Conservation (phyloP, 1,140 invertebrate genomes). For the Gonioctena quinquepunctata region DNA sequence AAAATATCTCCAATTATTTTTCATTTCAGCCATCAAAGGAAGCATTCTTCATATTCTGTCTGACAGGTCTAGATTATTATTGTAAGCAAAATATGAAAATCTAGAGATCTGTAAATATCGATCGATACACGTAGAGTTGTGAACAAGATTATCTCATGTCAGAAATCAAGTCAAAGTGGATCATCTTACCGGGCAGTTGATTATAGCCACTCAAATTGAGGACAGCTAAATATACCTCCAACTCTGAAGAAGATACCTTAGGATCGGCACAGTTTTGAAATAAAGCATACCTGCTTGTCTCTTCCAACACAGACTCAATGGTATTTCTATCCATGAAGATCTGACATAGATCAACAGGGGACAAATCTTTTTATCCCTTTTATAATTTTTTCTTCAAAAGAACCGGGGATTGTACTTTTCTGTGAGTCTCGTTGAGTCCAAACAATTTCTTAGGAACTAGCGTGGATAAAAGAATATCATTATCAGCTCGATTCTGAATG, state of each 20-base stretch:
- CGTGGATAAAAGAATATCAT: too few relatives aligned
- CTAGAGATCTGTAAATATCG: conserved; percentile 46
- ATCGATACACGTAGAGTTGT: conserved; percentile 43
- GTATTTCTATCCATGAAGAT: too few relatives aligned
- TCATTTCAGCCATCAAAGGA: not conserved
- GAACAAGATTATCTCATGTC: conserved; percentile 41
- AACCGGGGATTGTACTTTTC: too few relatives aligned
- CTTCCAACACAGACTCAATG: too few relatives aligned
- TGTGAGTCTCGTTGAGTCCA: too few relatives aligned
- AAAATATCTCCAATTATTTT: not conserved
- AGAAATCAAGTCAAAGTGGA: conserved; percentile 47
- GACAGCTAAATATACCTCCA: conserved; percentile 44
- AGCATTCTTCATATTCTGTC: conserved; percentile 24
- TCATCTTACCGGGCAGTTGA: conserved; percentile 39
- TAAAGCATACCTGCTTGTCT: conserved; percentile 20
- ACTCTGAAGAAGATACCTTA: conserved; percentile 30
- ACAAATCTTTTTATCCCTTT: too few relatives aligned
- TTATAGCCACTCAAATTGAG: too few relatives aligned
- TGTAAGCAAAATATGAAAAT: conserved; percentile 41
- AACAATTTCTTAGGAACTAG: too few relatives aligned
- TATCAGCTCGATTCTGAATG: too few relatives aligned
- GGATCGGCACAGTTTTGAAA: too few relatives aligned
- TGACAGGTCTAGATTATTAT: conserved; percentile 17
- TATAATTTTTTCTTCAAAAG: too few relatives aligned
- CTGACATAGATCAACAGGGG: too few relatives aligned